These are phyloP conservation scores for Brachystomella parvula DNA, from an alignment of 1,140 invertebrate species.

Conservation along the genomic window DNA sequence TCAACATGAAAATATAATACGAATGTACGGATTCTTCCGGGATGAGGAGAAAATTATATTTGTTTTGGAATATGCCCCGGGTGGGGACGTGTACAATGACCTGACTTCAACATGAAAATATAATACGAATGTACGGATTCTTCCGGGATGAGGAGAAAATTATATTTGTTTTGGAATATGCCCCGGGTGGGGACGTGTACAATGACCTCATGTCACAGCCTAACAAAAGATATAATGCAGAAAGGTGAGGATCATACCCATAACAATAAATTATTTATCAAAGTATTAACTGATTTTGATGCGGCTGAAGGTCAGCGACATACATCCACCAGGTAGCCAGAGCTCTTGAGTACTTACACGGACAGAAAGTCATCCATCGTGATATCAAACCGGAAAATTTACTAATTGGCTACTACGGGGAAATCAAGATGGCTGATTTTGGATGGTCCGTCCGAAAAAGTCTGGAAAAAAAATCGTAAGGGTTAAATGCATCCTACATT, in stretches of 20 bases:
- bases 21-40: slow-evolving; percentile 82
- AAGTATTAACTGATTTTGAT: slow-evolving; percentile 30
- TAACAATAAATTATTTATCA: background rate
- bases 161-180: slow-evolving; percentile 87
- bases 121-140: slow-evolving; percentile 77
- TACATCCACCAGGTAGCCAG: slow-evolving; percentile 42
- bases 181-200: slow-evolving; percentile 83
- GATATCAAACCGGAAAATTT: slow-evolving; percentile 44
- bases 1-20: slow-evolving; percentile 81
- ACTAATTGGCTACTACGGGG: slow-evolving; percentile 27
- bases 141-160: slow-evolving; percentile 84
- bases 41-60: slow-evolving; percentile 81
- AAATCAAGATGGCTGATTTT: slow-evolving; percentile 33
- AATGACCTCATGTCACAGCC: slow-evolving; percentile 62
- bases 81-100: slow-evolving; percentile 79
- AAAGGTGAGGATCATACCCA: slow-evolving; percentile 32
- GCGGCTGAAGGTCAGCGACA: slow-evolving; percentile 34
- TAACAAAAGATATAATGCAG: slow-evolving; percentile 52
- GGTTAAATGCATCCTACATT: background rate
- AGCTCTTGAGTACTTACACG: slow-evolving; percentile 53
- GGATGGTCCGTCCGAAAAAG: slow-evolving; percentile 43
- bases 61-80: slow-evolving; percentile 84
- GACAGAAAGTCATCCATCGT: slow-evolving; percentile 47
- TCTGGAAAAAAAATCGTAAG: slow-evolving; percentile 20
- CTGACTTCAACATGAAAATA: slow-evolving; percentile 81